phyloP scores from a whole-genome alignment of 2,113 vertebrate species.

The Neodontobutis hainanensis region DNA sequence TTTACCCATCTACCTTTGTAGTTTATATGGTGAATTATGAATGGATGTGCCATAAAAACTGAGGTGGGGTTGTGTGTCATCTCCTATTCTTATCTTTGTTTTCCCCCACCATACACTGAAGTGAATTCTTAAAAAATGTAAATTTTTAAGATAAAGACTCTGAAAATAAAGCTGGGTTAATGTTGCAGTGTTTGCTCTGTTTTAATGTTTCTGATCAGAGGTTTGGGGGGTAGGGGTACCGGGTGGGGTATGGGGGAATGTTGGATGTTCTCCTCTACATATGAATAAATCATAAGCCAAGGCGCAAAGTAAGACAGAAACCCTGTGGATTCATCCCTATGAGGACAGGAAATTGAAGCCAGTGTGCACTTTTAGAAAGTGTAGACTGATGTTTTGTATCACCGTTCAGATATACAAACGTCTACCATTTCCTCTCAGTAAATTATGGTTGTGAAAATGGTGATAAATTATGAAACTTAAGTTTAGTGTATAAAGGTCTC shows the following conservation, averaged over 20 bases:
- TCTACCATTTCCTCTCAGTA: neutral
- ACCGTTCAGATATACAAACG: conserved; percentile 4
- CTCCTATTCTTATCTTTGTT: neutral
- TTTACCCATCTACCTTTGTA: conserved; percentile 59
- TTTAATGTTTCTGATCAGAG: conserved; percentile 53
- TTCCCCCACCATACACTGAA: conserved; percentile 7
- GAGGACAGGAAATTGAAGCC: conserved; percentile 46
- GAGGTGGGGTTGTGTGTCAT: neutral
- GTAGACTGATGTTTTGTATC: conserved; percentile 41
- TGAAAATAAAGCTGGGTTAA: conserved; percentile 21
- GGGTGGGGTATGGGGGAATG: conserved; percentile 32
- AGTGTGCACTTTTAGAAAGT: conserved; percentile 20
- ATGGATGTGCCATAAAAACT: conserved; percentile 36
- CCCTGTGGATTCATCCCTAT: conserved; percentile 50
- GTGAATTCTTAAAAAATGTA: neutral
- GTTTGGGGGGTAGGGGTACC: conserved; percentile 36
- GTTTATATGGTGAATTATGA: conserved; percentile 60
- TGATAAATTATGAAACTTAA: no score
- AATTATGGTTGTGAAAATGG: conserved; percentile 14
- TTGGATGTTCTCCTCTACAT: conserved; percentile 46
- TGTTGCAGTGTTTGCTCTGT: conserved; percentile 25
- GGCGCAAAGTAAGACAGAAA: conserved; percentile 49
- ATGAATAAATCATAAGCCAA: conserved; percentile 71
- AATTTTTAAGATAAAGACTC: neutral
- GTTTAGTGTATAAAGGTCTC: no score